Conservation (phyloP, 2,888 invertebrate genomes). For the Mimachlamys varia region DNA sequence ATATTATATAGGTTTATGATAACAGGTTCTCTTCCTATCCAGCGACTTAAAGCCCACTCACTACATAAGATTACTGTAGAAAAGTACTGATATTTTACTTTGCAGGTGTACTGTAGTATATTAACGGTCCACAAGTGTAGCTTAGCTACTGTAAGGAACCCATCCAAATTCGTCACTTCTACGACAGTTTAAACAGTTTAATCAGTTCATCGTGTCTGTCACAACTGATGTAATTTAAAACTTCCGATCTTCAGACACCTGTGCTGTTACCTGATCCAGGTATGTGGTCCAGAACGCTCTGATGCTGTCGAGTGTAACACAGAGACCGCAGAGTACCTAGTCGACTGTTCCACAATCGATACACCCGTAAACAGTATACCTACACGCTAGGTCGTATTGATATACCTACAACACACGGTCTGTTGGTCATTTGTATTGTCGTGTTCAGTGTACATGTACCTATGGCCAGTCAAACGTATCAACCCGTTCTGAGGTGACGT, state of each 20-base stretch:
- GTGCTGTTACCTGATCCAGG: background rate
- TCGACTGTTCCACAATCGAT: background rate
- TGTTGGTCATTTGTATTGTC: background rate
- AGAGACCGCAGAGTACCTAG: background rate
- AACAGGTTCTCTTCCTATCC: too few relatives aligned
- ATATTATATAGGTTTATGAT: too few relatives aligned
- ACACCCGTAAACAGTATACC: background rate
- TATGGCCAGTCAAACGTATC: background rate
- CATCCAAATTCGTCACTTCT: too few relatives aligned
- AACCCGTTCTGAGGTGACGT: background rate
- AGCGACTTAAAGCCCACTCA: too few relatives aligned
- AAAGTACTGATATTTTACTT: too few relatives aligned
- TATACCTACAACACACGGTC: background rate
- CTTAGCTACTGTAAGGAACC: background rate
- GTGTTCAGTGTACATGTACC: background rate
- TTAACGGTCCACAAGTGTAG: background rate
- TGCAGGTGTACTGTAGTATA: too few relatives aligned
- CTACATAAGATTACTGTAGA: too few relatives aligned
- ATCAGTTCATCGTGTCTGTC: background rate
- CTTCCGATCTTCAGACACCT: background rate
- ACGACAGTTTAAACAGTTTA: too few relatives aligned
- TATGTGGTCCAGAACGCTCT: background rate
- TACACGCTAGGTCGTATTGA: background rate
- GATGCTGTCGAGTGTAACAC: background rate
- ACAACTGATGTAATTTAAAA: background rate